Conservation (phyloP, 2,113 vertebrate genomes). For the Oreochromis spilurus region DNA sequence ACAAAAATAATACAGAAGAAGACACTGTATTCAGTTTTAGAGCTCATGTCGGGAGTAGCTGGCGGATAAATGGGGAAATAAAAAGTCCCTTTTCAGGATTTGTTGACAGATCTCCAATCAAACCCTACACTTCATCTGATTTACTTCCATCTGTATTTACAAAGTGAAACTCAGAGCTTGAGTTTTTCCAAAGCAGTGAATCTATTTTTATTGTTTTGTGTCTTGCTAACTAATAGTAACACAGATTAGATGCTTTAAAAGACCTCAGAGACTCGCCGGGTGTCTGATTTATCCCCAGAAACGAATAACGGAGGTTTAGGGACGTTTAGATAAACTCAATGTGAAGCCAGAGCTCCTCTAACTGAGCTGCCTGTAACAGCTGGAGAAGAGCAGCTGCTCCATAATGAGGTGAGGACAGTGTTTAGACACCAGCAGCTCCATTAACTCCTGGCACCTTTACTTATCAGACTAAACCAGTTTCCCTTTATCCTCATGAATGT, state of each 20-base stretch:
- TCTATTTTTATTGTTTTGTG: not conserved
- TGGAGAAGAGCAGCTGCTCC: not conserved
- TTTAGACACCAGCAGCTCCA: not conserved
- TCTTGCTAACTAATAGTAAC: not conserved
- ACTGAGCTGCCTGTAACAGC: not conserved
- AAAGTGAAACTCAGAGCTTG: fast-evolving
- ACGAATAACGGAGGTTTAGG: not conserved
- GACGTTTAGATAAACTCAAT: not conserved
- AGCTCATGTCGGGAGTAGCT: fast-evolving
- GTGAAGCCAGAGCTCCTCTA: not conserved
- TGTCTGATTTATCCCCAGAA: not conserved
- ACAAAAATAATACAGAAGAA: not conserved
- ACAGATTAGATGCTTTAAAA: not conserved
- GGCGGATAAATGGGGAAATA: not conserved
- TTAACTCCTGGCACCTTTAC: not conserved
- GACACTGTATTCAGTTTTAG: not conserved
- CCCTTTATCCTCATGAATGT: not conserved
- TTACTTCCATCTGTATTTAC: not conserved
- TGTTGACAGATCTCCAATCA: not conserved
- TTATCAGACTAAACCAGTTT: not conserved
- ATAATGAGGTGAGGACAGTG: not conserved
- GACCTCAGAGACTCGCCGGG: not conserved
- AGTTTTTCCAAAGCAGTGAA: not conserved
- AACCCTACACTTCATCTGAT: not conserved
- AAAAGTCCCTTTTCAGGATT: not conserved